phyloP scores from a whole-genome alignment of 2,888 invertebrate genomes.

The Muschampia plurimacula region DNA sequence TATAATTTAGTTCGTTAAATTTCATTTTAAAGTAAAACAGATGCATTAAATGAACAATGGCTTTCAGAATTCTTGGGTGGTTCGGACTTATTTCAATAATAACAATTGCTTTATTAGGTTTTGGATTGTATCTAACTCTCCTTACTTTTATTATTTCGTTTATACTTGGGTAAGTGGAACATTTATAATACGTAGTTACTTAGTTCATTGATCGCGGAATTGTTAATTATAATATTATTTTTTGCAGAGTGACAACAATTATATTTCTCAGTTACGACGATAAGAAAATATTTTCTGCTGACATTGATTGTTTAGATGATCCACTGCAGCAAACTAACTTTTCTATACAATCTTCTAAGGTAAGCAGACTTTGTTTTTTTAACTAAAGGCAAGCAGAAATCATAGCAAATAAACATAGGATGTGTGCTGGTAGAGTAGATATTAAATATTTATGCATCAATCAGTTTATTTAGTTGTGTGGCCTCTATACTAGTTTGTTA shows the following conservation, averaged over 20 bases:
- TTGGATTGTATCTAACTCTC: constrained; percentile 71
- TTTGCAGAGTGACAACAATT: constrained; percentile 69
- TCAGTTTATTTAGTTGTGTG: no score
- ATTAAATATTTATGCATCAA: no score
- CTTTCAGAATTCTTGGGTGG: constrained; percentile 67
- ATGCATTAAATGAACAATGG: constrained; percentile 51
- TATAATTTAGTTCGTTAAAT: constrained; percentile 35
- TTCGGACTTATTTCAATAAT: constrained; percentile 74
- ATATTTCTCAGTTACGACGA: constrained; percentile 73
- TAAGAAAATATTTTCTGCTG: constrained; percentile 70
- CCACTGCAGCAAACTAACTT: constrained; percentile 76
- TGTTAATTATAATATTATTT: constrained; percentile 17
- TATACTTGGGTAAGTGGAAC: constrained; percentile 71
- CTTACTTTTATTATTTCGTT: constrained; percentile 73
- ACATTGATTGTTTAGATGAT: constrained; percentile 77
- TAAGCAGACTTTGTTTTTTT: constrained; percentile 43
- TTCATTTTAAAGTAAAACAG: not conserved
- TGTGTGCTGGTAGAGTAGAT: no score
- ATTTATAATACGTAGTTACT: constrained; percentile 2
- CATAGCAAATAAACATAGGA: no score
- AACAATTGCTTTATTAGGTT: constrained; percentile 72
- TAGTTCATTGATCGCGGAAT: constrained; percentile 3
- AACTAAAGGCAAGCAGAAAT: no score
- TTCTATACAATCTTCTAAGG: constrained; percentile 73
- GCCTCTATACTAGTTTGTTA: no score